phyloP scores from a whole-genome alignment of 92 coral and sea anemone genomes.

The Porites evermanni region DNA sequence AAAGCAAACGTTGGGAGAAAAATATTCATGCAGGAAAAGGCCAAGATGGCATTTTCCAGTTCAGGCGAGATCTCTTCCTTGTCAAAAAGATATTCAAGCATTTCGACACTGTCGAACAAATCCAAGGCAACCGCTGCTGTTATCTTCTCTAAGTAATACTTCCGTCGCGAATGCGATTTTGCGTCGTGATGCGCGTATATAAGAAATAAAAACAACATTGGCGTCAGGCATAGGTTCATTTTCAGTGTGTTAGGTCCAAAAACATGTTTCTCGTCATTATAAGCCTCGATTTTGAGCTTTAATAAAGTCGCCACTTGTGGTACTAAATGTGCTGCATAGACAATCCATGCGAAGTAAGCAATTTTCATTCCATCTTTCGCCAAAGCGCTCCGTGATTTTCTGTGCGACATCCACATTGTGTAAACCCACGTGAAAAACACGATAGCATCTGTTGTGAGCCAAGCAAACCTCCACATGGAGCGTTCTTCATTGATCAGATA shows the following conservation, averaged over 20 bases:
- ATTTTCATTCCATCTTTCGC: conserved; percentile 75
- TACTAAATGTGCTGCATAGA: conserved; percentile 80
- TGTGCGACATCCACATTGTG: conserved; percentile 83
- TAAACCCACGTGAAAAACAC: conserved; percentile 74
- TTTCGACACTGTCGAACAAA: conserved; percentile 92
- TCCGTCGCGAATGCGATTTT: conserved; percentile 75
- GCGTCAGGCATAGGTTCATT: conserved; percentile 80
- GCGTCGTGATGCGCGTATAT: conserved; percentile 89
- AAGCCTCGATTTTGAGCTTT: conserved; percentile 43
- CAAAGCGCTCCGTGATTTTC: conserved; percentile 26
- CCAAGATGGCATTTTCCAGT: conserved; percentile 64
- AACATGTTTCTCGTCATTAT: conserved; percentile 67
- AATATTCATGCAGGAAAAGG: conserved; percentile 81
- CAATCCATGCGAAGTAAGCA: conserved; percentile 90
- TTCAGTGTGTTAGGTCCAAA: conserved; percentile 82
- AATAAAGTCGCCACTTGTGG: conserved; percentile 87
- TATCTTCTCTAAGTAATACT: conserved; percentile 84
- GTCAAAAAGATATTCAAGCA: conserved; percentile 88
- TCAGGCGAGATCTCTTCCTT: conserved; percentile 45
- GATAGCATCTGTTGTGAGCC: conserved; percentile 81
- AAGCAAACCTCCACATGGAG: conserved; percentile 68
- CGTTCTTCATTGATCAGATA: conserved; percentile 61
- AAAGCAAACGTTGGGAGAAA: conserved; percentile 88
- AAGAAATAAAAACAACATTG: conserved; percentile 71
- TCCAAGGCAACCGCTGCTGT: conserved; percentile 85